These are phyloP conservation scores for Ovis aries DNA, from an alignment of 2,113 vertebrate genomes.

Conservation along the genomic window DNA sequence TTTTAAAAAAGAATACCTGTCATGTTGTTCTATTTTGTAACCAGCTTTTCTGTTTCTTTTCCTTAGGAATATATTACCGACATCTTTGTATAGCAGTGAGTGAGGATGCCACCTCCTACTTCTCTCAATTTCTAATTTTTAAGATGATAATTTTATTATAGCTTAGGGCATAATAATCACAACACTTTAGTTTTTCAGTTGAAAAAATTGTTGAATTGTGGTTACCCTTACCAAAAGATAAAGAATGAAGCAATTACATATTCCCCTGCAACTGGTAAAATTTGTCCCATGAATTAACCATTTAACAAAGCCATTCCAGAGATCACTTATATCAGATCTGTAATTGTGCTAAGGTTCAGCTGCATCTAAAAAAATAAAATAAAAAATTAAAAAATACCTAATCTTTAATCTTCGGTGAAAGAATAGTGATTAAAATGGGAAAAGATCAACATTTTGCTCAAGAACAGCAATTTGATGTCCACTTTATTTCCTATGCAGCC, in stretches of 20 bases:
- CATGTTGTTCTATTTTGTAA: not conserved
- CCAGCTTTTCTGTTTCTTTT: not conserved
- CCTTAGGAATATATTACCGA: not conserved
- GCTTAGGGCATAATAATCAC: not conserved
- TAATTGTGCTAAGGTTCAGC: not conserved
- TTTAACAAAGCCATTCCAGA: not conserved
- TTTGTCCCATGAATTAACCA: constrained; percentile 11
- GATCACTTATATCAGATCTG: not conserved
- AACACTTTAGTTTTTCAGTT: constrained; percentile 18
- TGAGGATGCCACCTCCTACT: not conserved
- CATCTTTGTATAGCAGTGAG: not conserved
- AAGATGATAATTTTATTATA: constrained; percentile 2
- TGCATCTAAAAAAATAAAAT: not conserved
- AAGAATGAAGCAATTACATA: constrained; percentile 19
- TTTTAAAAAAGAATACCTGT: not conserved
- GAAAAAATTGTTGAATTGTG: not conserved
- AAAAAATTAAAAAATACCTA: not conserved
- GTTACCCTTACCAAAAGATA: constrained; percentile 13
- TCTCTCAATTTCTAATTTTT: constrained; percentile 23
- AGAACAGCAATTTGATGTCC: not conserved
- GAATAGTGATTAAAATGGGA: not conserved
- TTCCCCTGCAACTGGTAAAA: constrained; percentile 4
- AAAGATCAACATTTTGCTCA: not conserved
- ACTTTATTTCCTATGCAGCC: not conserved
- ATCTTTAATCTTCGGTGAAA: not conserved